Base-by-base conservation (phyloP, 2,797 vertebrate species). In the Lophura swinhoii region DNA sequence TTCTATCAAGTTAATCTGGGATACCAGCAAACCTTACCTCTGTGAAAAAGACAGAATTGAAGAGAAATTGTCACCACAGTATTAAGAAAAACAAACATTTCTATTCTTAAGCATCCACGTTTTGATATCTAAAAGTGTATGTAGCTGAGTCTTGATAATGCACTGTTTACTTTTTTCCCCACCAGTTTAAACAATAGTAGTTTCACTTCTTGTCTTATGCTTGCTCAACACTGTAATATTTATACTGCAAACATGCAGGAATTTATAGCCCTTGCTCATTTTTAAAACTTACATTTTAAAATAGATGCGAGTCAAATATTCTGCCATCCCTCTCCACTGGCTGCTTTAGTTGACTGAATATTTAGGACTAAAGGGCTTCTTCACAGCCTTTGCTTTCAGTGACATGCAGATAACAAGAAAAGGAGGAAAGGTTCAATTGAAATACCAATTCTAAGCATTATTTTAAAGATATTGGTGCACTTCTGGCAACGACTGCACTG, bases 121-220 rank as follows among this genome's bases (percentile, higher is more conserved):
- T 66, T 1, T 21, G 53, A 80, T 31, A 86, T 22, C 23, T 83
- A 5, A 7, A 88, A 81, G 17, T 8, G 1, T 43, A 49, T 24
- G 41, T 64, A 78, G 69, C 51, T 87, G 8, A 44, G 48, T 56
- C 39, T 76, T 71, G 58, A 66, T 81, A 80, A 80, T 10, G 59
- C 6, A 53, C 26, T 73, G n/a, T 85, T 93, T 87, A 80, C 62
- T 21, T 64, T 43, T n/a, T 16, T 18, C 43, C 72, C 53, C 58
- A 28, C 18, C 67, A 63, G 28, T 68, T 87, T 74, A 87, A 95
- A 92, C 66, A 93, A 92, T 58, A 84, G 77, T 58, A 83, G 66
- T 92, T 95, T 95, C 72, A 87, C 78, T 96, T 94, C 94, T 94
- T 92, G 84, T 89, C 79, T 85, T 84, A 89, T 51, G 55, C 75